phyloP scores from a whole-genome alignment of 2,113 vertebrate genomes.

The Perca schrenkii region DNA sequence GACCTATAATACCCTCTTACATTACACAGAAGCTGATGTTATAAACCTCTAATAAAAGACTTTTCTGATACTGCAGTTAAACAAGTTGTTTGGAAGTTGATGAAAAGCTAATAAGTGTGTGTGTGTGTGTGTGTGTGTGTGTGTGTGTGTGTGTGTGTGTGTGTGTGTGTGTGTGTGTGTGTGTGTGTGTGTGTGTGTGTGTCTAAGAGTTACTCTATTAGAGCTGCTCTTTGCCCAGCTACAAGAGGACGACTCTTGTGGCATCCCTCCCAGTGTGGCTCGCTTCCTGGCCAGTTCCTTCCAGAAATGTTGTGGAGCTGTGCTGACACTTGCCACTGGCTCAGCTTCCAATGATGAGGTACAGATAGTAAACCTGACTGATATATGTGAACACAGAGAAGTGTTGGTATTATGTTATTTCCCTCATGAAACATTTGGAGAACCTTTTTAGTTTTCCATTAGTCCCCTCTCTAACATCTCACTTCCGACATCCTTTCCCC shows the following conservation, averaged over 20 bases:
- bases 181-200: constrained; percentile 5
- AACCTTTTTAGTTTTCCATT: neutral
- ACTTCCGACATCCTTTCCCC: neutral
- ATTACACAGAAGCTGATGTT: neutral
- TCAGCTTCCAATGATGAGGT: constrained; percentile 86
- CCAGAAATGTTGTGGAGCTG: constrained; percentile 84
- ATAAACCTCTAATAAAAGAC: neutral
- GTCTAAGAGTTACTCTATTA: constrained; percentile 87
- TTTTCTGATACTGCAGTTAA: neutral
- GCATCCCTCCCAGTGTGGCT: constrained; percentile 79
- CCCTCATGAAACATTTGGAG: neutral
- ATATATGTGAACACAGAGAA: neutral
- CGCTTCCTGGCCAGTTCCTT: constrained; percentile 87
- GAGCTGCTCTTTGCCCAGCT: constrained; percentile 89
- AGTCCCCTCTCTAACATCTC: neutral
- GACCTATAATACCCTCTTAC: neutral
- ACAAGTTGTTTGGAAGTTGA: neutral
- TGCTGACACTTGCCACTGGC: constrained; percentile 85
- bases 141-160: neutral
- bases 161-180: neutral
- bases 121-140: neutral
- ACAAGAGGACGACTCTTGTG: constrained; percentile 72
- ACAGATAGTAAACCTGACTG: neutral
- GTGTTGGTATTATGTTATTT: neutral
- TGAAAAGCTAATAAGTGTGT: neutral